phyloP scores from a whole-genome alignment of 92 coral and sea anemone species.

The Epizoanthus ramosus region DNA sequence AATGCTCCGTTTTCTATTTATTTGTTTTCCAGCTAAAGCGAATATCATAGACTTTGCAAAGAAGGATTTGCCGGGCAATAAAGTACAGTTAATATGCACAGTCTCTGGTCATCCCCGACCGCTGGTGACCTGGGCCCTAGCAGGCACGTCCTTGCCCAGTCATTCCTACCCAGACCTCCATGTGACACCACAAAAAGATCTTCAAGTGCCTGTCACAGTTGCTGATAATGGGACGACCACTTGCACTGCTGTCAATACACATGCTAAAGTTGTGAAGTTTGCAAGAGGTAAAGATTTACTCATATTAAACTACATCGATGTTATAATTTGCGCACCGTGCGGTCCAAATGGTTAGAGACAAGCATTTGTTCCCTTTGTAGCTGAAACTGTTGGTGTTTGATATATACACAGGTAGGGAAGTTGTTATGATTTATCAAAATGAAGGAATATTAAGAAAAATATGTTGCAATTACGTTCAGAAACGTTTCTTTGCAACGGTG shows the following conservation, averaged over 20 bases:
- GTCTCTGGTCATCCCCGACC: slow-evolving; percentile 77
- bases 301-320: neutral
- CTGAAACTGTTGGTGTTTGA: too few species aligned
- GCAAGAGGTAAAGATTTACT: slow-evolving; percentile 68
- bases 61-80: slow-evolving; percentile 15
- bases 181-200: slow-evolving; percentile 57
- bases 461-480: too few species aligned
- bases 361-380: too few species aligned
- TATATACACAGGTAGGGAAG: too few species aligned
- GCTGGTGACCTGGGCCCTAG: slow-evolving; percentile 74
- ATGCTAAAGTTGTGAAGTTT: slow-evolving; percentile 59
- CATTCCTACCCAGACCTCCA: slow-evolving; percentile 60
- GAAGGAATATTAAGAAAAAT: too few species aligned
- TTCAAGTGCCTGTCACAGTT: slow-evolving; percentile 56
- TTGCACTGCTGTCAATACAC: slow-evolving; percentile 81
- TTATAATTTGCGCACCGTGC: too few species aligned
- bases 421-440: too few species aligned
- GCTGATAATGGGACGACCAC: slow-evolving; percentile 60
- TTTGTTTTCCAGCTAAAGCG: slow-evolving; percentile 58
- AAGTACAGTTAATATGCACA: slow-evolving; percentile 60
- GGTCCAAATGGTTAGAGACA: too few species aligned
- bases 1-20: neutral
- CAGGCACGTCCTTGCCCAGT: slow-evolving; percentile 58
- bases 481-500: too few species aligned
- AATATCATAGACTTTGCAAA: slow-evolving; percentile 56